Percentiles rank a stretch among this genome's conserved stretches.
phyloP scores from a whole-genome alignment of 2,888 invertebrate species.

The Gisinianus flammeolus region DNA sequence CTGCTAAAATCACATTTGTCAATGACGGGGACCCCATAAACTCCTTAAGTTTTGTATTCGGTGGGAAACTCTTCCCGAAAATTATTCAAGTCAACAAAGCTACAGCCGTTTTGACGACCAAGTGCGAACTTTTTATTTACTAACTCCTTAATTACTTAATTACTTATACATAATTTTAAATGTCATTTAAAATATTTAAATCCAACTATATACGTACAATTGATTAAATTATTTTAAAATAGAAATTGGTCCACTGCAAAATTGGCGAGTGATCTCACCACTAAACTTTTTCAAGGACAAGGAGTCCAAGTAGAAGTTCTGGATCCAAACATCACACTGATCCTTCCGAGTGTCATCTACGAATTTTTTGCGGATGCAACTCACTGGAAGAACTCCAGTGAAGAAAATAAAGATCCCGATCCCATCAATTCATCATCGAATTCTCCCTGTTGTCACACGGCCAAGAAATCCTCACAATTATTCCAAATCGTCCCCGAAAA shows the following conservation, averaged over 20 bases:
- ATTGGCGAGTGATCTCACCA: no score
- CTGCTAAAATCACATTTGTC: slow-evolving; percentile 27
- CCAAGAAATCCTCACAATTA: background rate
- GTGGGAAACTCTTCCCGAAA: background rate
- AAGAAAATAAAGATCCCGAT: background rate
- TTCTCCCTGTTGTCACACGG: background rate
- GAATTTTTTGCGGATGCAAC: background rate
- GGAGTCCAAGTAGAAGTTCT: no score
- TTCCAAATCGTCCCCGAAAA: slow-evolving; percentile 4
- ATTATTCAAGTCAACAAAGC: background rate
- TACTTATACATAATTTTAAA: no score
- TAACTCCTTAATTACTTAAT: no score
- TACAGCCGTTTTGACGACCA: background rate
- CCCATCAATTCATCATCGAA: background rate
- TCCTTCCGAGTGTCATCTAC: background rate
- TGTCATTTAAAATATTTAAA: no score
- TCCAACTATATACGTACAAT: no score
- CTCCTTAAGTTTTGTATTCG: background rate
- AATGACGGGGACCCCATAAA: background rate
- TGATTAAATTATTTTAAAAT: no score
- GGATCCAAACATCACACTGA: background rate
- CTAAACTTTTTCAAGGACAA: no score
- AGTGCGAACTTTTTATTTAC: no score
- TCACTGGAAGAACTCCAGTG: no score
- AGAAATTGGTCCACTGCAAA: no score